phyloP scores from a whole-genome alignment of 2,113 vertebrate genomes.

The Thamnophis sirtalis region DNA sequence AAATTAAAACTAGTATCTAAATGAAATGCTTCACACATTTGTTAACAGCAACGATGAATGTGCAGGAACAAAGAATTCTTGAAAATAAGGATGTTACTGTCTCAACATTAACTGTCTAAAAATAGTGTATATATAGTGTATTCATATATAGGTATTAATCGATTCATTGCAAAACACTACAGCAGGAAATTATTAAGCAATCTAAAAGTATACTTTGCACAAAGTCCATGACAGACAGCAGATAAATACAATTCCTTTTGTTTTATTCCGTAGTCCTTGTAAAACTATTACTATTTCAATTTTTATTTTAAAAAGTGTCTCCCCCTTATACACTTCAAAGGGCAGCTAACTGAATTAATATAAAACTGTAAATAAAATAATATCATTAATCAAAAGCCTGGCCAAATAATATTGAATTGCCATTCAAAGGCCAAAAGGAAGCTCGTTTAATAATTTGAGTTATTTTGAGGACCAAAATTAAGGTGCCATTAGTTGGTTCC shows the following conservation, averaged over 20 bases:
- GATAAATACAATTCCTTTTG: not conserved
- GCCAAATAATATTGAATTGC: not conserved
- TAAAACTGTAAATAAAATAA: not conserved
- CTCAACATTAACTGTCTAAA: not conserved
- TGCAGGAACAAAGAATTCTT: not conserved
- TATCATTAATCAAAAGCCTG: not conserved
- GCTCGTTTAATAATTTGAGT: not conserved
- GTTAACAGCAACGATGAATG: not conserved
- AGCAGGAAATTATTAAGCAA: not conserved
- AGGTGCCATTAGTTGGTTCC: not conserved
- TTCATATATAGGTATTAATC: not conserved
- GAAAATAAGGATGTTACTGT: not conserved
- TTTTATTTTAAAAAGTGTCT: not conserved
- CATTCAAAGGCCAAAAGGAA: not conserved
- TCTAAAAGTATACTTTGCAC: not conserved
- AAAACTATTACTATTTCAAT: not conserved
- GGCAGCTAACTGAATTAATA: not conserved
- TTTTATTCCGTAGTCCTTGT: not conserved
- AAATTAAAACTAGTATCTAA: not conserved
- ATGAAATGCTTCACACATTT: not conserved
- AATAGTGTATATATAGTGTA: not conserved
- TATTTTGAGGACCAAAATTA: not conserved
- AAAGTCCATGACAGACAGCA: not conserved
- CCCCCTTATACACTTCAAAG: not conserved
- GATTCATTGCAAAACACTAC: not conserved